phyloP scores from a whole-genome alignment of 2,888 invertebrate genomes.

The Thymelicus sylvestris region DNA sequence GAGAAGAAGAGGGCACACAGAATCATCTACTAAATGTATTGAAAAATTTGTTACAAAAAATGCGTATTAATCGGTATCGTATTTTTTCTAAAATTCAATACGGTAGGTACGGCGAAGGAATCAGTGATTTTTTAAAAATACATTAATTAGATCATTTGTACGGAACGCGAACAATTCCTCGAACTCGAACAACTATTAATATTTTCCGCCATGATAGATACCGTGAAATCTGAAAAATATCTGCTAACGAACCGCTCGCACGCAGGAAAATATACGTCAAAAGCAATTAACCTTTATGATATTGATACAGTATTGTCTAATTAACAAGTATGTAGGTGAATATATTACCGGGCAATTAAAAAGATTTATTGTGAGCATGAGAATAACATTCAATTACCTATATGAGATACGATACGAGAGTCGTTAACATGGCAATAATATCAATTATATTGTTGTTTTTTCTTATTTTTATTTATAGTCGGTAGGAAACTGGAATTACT shows the following conservation, averaged over 20 bases:
- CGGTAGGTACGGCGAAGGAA: too few relatives aligned
- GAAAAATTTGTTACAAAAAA: too few relatives aligned
- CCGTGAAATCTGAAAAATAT: conserved; percentile 3
- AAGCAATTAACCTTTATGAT: conserved; percentile 25
- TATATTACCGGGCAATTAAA: conserved; percentile 26
- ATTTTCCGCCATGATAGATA: not conserved
- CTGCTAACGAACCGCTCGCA: conserved; percentile 9
- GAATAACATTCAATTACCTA: conserved; percentile 27
- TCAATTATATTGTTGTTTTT: conserved; percentile 8
- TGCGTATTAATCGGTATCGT: too few relatives aligned
- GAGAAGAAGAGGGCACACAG: too few relatives aligned
- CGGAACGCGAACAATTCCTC: too few relatives aligned
- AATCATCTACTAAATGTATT: too few relatives aligned
- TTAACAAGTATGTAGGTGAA: conserved; percentile 21
- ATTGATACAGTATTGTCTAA: conserved; percentile 26
- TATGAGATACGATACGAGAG: not conserved
- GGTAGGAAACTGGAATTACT: too few relatives aligned
- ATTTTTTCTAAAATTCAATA: too few relatives aligned
- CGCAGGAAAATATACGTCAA: conserved; percentile 14
- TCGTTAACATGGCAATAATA: conserved; percentile 4
- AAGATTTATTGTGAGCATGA: conserved; percentile 21
- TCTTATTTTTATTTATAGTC: conserved; percentile 3
- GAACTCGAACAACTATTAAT: too few relatives aligned
- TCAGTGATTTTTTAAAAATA: too few relatives aligned
- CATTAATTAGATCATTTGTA: too few relatives aligned